A percentile compares a stretch with the other conserved stretches of the same genome.
Evolutionary conservation across 2,888 invertebrate species (phyloP).

Genomic region (Galerucella nymphaeae): DNA sequence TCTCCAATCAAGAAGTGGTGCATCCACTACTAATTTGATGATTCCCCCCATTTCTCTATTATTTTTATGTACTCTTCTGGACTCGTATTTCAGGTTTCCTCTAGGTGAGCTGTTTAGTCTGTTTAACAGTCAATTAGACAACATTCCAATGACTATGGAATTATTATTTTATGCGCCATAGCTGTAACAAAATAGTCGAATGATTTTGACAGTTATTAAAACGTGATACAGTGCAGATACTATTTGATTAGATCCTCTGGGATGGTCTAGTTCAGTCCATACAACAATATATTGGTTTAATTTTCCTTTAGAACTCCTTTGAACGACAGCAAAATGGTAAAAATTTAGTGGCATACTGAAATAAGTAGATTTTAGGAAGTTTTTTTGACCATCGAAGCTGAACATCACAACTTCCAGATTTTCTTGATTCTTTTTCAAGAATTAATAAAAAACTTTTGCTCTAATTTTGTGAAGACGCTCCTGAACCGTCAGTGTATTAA

Average conservation of each 20-base stretch:
- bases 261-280: conserved; percentile 17
- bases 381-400: conserved; percentile 28
- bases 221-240: conserved; percentile 8
- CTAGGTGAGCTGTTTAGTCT: not conserved
- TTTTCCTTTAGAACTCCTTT: conserved; percentile 17
- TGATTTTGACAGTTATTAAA: conserved; percentile 8
- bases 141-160: conserved; percentile 28
- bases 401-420: not conserved
- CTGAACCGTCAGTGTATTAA: not conserved
- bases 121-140: conserved; percentile 23
- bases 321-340: conserved; percentile 35
- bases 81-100: not conserved
- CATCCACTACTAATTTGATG: no score
- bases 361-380: conserved; percentile 32
- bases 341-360: conserved; percentile 31
- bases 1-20: no score
- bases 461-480: not conserved
- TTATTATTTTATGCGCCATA: conserved; percentile 34
- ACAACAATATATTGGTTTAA: conserved; percentile 13
- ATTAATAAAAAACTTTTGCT: not conserved
- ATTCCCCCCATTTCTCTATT: no score
- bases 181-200: conserved; percentile 26
- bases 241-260: conserved; percentile 29
- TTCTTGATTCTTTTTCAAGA: not conserved
- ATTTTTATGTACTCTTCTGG: no score